Percentiles rank a stretch among this genome's conserved stretches.
Evolutionary conservation across 2,113 vertebrate species (phyloP).

Genomic region (Tachycineta bicolor): DNA sequence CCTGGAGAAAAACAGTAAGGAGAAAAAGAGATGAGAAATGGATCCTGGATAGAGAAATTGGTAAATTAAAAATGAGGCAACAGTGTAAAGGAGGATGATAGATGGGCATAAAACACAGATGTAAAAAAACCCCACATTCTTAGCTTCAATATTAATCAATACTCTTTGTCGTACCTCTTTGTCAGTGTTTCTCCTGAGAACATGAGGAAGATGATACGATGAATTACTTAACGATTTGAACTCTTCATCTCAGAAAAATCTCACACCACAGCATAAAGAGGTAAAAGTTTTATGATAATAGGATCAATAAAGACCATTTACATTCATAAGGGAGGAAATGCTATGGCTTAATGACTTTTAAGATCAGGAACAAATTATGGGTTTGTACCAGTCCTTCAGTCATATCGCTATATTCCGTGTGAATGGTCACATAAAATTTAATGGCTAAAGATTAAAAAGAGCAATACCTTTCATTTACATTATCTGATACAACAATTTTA

Average conservation of each 20-base stretch:
- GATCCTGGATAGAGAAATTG: not conserved
- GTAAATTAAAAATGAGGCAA: not conserved
- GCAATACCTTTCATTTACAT: not conserved
- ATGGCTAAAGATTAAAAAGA: conserved; percentile 1
- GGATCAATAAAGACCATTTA: not conserved
- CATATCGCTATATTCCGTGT: not conserved
- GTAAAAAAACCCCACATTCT: not conserved
- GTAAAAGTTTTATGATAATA: not conserved
- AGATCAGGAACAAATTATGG: not conserved
- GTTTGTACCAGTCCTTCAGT: not conserved
- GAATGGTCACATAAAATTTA: not conserved
- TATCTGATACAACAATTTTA: not conserved
- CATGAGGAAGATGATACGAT: not conserved
- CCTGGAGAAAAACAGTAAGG: not conserved
- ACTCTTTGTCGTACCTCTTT: not conserved
- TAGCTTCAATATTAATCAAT: not conserved
- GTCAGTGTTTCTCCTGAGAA: not conserved
- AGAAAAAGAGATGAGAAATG: not conserved
- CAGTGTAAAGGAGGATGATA: not conserved
- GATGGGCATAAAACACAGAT: not conserved
- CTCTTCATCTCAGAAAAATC: not conserved
- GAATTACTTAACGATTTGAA: not conserved
- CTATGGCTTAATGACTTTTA: not conserved
- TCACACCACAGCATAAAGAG: not conserved
- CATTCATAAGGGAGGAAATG: not conserved